These are phyloP conservation scores for Bradypodion pumilum DNA, from an alignment of 2,797 vertebrate species.

Conservation along the genomic window DNA sequence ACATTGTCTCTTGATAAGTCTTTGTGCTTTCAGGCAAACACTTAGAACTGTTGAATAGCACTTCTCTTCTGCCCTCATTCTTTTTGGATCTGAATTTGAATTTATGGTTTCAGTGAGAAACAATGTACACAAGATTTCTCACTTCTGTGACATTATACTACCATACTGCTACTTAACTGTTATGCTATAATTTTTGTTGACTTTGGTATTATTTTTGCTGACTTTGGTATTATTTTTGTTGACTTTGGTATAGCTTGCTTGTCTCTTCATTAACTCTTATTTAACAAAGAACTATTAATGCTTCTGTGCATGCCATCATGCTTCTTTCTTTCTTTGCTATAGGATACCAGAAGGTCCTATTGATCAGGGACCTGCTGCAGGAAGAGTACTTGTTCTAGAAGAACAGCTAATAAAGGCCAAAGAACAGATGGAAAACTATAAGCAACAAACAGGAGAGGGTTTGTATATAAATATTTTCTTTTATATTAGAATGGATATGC, in stretches of 20 bases:
- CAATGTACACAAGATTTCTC: background rate
- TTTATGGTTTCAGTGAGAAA: background rate
- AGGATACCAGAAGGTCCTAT: constrained; percentile 96
- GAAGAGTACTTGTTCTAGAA: constrained; percentile 91
- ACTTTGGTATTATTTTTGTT: background rate
- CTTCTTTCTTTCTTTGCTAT: constrained; percentile 56
- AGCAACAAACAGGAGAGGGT: constrained; percentile 91
- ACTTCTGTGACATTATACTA: background rate
- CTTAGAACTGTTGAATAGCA: background rate
- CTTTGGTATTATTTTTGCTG: background rate
- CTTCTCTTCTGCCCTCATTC: background rate
- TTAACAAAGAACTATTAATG: background rate
- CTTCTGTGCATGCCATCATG: constrained; percentile 34
- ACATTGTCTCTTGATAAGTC: background rate
- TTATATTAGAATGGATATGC: constrained; percentile 20
- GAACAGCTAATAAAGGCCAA: constrained; percentile 95
- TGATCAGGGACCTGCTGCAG: constrained; percentile 87
- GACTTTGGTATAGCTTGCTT: constrained; percentile 20
- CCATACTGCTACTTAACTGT: background rate
- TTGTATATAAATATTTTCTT: constrained; percentile 64
- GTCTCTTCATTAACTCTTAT: constrained; percentile 9
- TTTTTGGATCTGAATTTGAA: background rate
- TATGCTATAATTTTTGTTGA: background rate
- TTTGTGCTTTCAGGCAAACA: background rate
- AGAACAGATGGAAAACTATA: constrained; percentile 96